Evolutionary conservation across 2,888 invertebrate genomes (phyloP), one percentile per base, ranked within the genome.

Genomic region (Lasioglossum morio): DNA sequence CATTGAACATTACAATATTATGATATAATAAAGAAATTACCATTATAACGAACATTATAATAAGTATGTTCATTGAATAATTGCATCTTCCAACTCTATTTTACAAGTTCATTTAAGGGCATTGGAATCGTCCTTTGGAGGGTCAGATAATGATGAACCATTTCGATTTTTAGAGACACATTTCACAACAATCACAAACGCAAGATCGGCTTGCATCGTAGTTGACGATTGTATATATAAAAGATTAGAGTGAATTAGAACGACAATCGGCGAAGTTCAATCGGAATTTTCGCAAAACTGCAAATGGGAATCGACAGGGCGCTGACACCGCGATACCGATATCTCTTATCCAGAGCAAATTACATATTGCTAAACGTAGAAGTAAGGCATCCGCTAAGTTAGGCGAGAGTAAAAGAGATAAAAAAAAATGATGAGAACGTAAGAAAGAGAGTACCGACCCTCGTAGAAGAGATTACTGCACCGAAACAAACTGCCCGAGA

Each of bases 321-420:
- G 89, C 82, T 70, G 84, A 88, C 57, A 84, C 72, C 53, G 60
- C 53, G 81, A 84, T 73, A 81, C 87, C 87, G 72, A 85, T 89
- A 88, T 92, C 90, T 92, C 89, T 91, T 92, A 93, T 92, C 90
- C 89, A 89, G 88, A 91, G 86, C 87, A 91, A 93, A 92, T 90
- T 91, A 91, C 92, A 90, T 93, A 93, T 91, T 92, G 92, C 92
- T 93, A 94, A 94, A 91, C 91, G 93, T 94, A 94, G 93, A n/a
- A 93, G 89, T 94, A 94, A 94, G 93, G 92, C 92, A 92, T 94
- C 90, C 91, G 93, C 92, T 92, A 91, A 86, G 89, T 92, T 94
- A 94, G 93, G 93, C 91, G 92, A 93, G 88, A 91, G 86, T 88
- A 89, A 91, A 87, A 73, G 4, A 73, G 37, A 34, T 5, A 60